Evolutionary conservation across 2,797 vertebrate genomes (phyloP), one percentile per base, ranked within the genome.

Genomic region (Phylloscopus collybita): DNA sequence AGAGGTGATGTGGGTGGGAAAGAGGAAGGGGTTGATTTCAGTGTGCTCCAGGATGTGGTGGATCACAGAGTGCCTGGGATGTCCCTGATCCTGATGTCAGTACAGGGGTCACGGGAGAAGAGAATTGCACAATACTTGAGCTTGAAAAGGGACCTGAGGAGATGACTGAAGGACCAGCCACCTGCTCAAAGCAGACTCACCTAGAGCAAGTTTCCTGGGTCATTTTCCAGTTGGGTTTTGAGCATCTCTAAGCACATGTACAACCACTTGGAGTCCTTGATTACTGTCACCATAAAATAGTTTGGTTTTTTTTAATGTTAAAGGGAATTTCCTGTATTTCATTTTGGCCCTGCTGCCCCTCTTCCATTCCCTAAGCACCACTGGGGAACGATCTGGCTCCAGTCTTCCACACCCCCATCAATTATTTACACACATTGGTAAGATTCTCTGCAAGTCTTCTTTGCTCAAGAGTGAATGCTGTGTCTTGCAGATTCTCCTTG

Each of bases 91-190:
- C 13, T 29, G 18, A 5, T 44, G 47, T 27, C 11, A 18, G 25
- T 29, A 30, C 57, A 73, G 15, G 14, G 25, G 14, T 53, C 34
- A 11, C 13, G 57, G 29, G 20, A 47, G 36, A 7, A 49, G 9
- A 25, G 6, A 65, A 34, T 8, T 2, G 4, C 12, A n/a, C 21
- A 38, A 2, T 19, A 23, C 9, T 11, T 69, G 61, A 57, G 16
- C 25, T 69, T 53, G 38, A 13, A 16, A 36, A 34, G 26, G 21
- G 14, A 14, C 32, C 47, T 26, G 47, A 71, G 32, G 56, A 53
- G 38, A 15, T 27, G 0, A 0, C 1, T 61, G 57, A 45, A 22
- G 49, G 38, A 36, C 22, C 56, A 44, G 7, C 20, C 25, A 34
- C 16, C 26, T 26, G 66, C 32, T 18, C 38, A 62, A 38, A 51